Conservation (phyloP, 1,140 invertebrate genomes). For the Cardiocondyla obscurior region DNA sequence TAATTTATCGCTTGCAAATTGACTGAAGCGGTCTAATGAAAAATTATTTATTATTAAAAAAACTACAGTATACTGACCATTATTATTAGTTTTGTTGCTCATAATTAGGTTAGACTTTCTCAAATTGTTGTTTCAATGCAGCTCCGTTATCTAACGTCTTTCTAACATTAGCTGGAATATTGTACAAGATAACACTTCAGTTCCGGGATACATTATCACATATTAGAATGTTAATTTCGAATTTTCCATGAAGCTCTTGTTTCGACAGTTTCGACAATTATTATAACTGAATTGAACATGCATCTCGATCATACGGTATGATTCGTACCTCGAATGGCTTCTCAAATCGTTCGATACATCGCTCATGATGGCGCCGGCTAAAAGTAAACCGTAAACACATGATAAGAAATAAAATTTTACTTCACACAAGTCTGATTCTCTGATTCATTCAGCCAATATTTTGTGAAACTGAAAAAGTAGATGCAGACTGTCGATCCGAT, state of each 20-base stretch:
- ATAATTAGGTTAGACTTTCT: slow-evolving; percentile 29
- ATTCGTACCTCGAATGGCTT: no score
- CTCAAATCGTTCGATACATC: no score
- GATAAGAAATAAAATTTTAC: no score
- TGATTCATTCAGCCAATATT: no score
- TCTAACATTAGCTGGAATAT: neutral
- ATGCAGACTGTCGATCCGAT: neutral
- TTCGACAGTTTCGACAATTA: no score
- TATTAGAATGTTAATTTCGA: neutral
- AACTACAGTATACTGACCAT: neutral
- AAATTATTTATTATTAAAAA: neutral
- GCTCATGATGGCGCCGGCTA: no score
- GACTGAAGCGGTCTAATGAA: neutral
- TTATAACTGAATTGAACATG: no score
- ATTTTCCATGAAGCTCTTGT: no score
- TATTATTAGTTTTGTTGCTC: slow-evolving; percentile 61
- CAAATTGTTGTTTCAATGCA: neutral
- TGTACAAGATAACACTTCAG: neutral
- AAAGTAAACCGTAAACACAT: no score
- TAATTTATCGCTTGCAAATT: neutral
- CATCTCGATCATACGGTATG: no score
- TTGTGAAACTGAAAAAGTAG: neutral
- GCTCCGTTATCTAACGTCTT: neutral
- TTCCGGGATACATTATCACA: neutral
- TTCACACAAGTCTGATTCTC: no score